Conservation (phyloP, 2,113 vertebrate species). For the Sebastes schlegelii region DNA sequence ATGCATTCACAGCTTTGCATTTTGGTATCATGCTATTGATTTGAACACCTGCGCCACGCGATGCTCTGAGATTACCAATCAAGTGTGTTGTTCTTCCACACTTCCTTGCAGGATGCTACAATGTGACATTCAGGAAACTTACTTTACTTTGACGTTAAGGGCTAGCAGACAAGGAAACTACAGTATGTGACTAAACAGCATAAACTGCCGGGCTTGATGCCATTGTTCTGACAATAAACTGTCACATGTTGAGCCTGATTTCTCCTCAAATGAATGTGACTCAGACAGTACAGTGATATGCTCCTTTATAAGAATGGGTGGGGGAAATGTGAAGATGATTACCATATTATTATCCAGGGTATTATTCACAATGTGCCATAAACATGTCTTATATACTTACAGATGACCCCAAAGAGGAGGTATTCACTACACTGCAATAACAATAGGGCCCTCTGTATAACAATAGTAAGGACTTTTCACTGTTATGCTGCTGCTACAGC, state of each 20-base stretch:
- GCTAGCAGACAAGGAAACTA: conserved; percentile 59
- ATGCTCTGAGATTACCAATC: conserved; percentile 41
- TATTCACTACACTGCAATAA: conserved; percentile 34
- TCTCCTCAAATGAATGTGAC: conserved; percentile 42
- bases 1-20: conserved; percentile 37
- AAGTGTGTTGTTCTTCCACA: conserved; percentile 39
- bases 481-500: conserved; percentile 39
- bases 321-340: conserved; percentile 16
- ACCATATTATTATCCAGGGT: conserved; percentile 67
- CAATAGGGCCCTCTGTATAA: conserved; percentile 33
- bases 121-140: conserved; percentile 45
- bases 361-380: conserved; percentile 77
- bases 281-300: neutral
- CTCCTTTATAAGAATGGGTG: conserved; percentile 19
- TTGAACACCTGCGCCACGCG: conserved; percentile 14
- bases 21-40: conserved; percentile 21
- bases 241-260: conserved; percentile 30
- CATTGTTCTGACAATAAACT: conserved; percentile 32
- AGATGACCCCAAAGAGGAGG: conserved; percentile 56
- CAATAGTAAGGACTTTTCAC: conserved; percentile 39
- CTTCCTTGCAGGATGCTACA: conserved; percentile 26
- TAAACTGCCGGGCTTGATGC: conserved; percentile 49
- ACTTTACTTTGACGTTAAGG: conserved; percentile 55
- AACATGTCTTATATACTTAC: conserved; percentile 47
- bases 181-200: conserved; percentile 23